Evolutionary conservation across 23 tunicate genomes (phyloP).

Genomic region (Halocynthia roretzi): DNA sequence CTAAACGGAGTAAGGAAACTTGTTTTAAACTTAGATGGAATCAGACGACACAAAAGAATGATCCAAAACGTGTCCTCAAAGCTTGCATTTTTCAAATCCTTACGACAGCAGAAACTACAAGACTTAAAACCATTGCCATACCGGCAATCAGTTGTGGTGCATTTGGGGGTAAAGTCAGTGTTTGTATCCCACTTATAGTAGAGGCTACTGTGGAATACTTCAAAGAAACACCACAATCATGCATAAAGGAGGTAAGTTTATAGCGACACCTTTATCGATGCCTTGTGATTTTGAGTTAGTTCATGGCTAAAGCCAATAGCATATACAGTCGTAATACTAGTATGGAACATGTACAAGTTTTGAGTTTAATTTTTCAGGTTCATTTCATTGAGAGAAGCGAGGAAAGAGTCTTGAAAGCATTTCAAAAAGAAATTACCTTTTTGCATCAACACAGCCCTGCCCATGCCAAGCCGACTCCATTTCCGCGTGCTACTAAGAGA

Average conservation of each 20-base stretch:
- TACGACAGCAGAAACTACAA: constrained; percentile 14
- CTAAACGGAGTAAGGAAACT: background rate
- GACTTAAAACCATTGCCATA: constrained; percentile 33
- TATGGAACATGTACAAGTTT: too few species aligned
- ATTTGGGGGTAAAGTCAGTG: constrained; percentile 33
- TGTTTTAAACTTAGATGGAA: constrained; percentile 1
- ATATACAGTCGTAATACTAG: too few species aligned
- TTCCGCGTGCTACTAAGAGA: background rate
- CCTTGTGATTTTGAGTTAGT: too few species aligned
- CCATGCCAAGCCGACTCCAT: background rate
- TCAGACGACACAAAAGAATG: background rate
- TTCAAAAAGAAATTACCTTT: background rate
- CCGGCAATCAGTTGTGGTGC: constrained; percentile 58
- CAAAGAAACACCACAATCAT: background rate
- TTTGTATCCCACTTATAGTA: constrained; percentile 21
- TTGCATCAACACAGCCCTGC: background rate
- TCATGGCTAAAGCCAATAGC: too few species aligned
- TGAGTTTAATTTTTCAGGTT: constrained; percentile 12
- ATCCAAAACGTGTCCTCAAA: background rate
- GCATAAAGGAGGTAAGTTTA: background rate
- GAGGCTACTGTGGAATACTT: constrained; percentile 16
- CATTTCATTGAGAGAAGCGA: constrained; percentile 6
- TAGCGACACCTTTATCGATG: too few species aligned
- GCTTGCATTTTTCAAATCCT: constrained; percentile 24
- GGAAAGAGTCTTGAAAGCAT: constrained; percentile 19